Evolutionary conservation across 2,888 invertebrate species (phyloP).

Genomic region (Pseudococcus longispinus): DNA sequence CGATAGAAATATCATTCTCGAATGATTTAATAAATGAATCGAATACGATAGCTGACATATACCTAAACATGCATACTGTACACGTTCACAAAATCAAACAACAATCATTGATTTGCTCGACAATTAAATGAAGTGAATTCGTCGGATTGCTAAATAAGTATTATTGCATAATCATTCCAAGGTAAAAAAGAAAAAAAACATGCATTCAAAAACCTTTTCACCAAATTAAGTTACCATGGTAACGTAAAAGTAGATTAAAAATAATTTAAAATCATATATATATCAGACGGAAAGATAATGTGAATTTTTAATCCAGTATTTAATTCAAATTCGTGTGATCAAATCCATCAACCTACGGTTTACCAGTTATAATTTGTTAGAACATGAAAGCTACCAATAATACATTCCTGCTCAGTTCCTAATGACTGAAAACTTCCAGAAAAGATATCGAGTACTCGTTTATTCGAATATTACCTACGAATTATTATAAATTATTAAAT

Average conservation of each 20-base stretch:
- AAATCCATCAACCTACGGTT: no score
- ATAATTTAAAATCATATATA: background rate
- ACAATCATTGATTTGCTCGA: conserved; percentile 33
- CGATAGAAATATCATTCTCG: background rate
- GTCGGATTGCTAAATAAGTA: conserved; percentile 20
- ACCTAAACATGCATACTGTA: background rate
- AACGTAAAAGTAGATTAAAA: background rate
- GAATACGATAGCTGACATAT: background rate
- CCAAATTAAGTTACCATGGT: conserved; percentile 28
- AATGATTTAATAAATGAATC: background rate
- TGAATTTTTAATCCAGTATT: background rate
- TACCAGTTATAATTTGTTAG: no score
- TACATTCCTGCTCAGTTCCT: background rate
- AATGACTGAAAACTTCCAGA: background rate
- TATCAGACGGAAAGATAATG: background rate
- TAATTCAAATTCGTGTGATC: background rate
- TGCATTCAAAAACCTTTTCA: conserved; percentile 22
- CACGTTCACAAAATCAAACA: conserved; percentile 30
- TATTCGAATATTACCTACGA: background rate
- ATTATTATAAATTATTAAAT: background rate
- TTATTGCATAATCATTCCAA: conserved; percentile 8
- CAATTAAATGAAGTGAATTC: conserved; percentile 32
- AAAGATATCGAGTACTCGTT: background rate
- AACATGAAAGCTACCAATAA: background rate
- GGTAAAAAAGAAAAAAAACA: conserved; percentile 15